phyloP scores from a whole-genome alignment of 1,140 invertebrate genomes.

The Eriosoma lanigerum region DNA sequence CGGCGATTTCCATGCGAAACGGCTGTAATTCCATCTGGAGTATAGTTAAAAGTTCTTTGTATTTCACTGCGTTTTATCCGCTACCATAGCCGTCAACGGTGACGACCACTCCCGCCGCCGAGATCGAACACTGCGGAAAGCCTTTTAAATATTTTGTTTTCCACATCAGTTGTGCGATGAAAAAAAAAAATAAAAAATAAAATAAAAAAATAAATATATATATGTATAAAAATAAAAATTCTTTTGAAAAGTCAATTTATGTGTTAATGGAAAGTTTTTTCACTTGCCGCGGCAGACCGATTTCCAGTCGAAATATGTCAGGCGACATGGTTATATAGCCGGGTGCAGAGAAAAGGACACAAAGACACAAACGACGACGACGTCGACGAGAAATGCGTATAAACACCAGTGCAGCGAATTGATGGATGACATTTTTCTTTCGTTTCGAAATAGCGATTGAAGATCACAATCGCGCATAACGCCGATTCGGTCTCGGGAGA shows the following conservation, averaged over 20 bases:
- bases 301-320: not conserved
- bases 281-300: not conserved
- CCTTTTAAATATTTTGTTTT: not conserved
- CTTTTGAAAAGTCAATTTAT: slow-evolving; percentile 6
- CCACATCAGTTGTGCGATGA: not conserved
- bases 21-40: no score
- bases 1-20: not conserved
- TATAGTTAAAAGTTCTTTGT: not conserved
- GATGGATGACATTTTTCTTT: slow-evolving; percentile 29
- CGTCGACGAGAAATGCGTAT: not conserved
- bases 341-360: not conserved
- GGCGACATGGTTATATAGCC: not conserved
- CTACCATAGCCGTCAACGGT: not conserved
- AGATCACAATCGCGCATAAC: slow-evolving; percentile 19
- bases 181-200: no score
- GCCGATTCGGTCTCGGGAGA: not conserved
- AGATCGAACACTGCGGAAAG: not conserved
- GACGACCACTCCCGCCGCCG: no score
- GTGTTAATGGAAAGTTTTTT: slow-evolving; percentile 25
- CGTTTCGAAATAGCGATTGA: slow-evolving; percentile 21
- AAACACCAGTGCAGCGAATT: not conserved
- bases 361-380: not conserved
- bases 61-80: not conserved
- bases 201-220: no score
- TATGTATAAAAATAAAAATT: no score